Conservation (phyloP, 1,140 invertebrate genomes). For the Zaprionus vittiger region DNA sequence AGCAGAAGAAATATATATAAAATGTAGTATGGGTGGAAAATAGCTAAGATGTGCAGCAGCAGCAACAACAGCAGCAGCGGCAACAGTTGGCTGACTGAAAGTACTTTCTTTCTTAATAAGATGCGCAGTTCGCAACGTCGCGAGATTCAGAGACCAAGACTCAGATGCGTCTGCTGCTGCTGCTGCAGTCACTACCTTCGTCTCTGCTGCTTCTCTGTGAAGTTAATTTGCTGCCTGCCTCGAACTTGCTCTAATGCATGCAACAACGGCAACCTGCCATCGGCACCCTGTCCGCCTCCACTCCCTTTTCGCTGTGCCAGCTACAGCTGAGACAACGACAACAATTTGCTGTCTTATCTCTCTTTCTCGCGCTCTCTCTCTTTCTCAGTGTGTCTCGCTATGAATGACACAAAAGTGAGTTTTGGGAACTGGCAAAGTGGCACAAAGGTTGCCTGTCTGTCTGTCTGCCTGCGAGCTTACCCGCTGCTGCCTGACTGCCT, state of each 20-base stretch:
- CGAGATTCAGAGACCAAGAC: slow-evolving; percentile 23
- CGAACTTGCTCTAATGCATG: slow-evolving; percentile 82
- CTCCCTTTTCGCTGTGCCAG: slow-evolving; percentile 8
- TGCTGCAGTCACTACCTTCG: slow-evolving; percentile 28
- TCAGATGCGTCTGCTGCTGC: slow-evolving; percentile 34
- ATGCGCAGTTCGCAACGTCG: slow-evolving; percentile 67
- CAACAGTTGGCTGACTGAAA: slow-evolving; percentile 74
- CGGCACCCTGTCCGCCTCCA: not conserved
- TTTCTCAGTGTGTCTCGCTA: not conserved
- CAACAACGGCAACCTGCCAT: slow-evolving; percentile 48
- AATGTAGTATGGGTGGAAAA: slow-evolving; percentile 63
- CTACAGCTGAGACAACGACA: slow-evolving; percentile 62
- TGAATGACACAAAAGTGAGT: slow-evolving; percentile 78
- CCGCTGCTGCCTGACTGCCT: slow-evolving; percentile 23
- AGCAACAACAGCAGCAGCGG: slow-evolving; percentile 31
- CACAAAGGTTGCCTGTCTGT: slow-evolving; percentile 75
- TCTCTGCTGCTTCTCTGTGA: slow-evolving; percentile 40
- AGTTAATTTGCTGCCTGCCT: slow-evolving; percentile 77
- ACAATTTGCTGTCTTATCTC: slow-evolving; percentile 71
- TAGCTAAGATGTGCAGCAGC: slow-evolving; percentile 49
- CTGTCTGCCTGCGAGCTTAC: slow-evolving; percentile 13
- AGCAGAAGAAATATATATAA: slow-evolving; percentile 47
- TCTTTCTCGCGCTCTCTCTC: slow-evolving; percentile 4
- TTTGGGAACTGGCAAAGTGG: slow-evolving; percentile 81
- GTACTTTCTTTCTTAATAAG: slow-evolving; percentile 83